Evolutionary conservation across 2,888 invertebrate species (phyloP), one percentile per base, ranked within the genome.

Genomic region (Perizoma affinitatum): DNA sequence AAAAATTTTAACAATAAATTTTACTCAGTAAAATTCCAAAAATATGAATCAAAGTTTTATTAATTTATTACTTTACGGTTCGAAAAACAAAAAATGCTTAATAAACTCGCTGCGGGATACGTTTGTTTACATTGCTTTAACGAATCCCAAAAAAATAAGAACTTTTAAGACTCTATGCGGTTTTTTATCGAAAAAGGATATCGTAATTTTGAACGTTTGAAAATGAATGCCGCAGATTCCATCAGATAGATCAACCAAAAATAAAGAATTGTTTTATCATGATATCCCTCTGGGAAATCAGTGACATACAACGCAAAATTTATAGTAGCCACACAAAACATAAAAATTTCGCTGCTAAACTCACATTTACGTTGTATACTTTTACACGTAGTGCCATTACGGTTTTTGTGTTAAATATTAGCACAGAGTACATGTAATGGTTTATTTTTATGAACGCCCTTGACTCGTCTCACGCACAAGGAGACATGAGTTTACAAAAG

Each of bases 251-350:
- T 48, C 35, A 58, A 47, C 44, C 35, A 45, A 52, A 55, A 56
- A 41, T 60, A 61, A 61, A 52, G 51, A 60, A 63, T 55, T 52
- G 40, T 54, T 35, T 46, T 60, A 58, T 60, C 56, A 66, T 63
- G 57, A 62, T 59, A 68, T 48, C 38, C 68, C 56, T 44, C 35
- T 51, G 68, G 66, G 68, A 68, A 68, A 68, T 68, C 63, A 61
- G 40, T 67, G 45, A 58, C 59, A 60, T 40, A 49, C 56, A 50
- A 56, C 58, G 57, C 35, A 33, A 58, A 58, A 54, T 63, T 58
- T 59, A 54, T 62, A 52, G 40, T 58, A 60, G 57, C 58, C 55
- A 50, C 52, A 57, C 58, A 45, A 44, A 53, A 57, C 57, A 56
- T 58, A 40, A 64, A 54, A 54, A 49, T 41, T 35, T 52, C 35